These are phyloP conservation scores for Podiceps cristatus DNA, from an alignment of 2,113 vertebrate genomes.

Conservation along the genomic window DNA sequence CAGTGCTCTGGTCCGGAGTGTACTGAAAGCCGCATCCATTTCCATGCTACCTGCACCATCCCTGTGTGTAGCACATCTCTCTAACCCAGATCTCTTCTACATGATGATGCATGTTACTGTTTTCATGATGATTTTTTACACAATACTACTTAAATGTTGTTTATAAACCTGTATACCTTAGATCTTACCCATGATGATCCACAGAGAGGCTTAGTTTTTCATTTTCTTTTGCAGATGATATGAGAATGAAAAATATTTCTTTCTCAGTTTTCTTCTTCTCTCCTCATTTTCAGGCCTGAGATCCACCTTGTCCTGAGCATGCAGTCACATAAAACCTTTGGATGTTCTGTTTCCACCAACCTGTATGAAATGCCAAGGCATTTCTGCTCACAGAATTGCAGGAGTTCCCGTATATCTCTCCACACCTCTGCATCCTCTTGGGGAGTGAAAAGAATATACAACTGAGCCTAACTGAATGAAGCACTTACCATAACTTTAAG, in stretches of 20 bases:
- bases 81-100: neutral
- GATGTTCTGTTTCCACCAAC: neutral
- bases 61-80: rapidly evolving
- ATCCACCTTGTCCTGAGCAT: neutral
- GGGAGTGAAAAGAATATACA: neutral
- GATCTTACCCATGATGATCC: neutral
- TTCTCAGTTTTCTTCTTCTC: neutral
- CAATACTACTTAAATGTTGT: neutral
- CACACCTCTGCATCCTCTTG: neutral
- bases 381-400: neutral
- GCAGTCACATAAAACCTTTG: neutral
- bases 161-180: neutral
- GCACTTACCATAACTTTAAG: neutral
- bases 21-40: neutral
- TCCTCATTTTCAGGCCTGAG: conserved; percentile 17
- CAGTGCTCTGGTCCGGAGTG: neutral
- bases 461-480: neutral
- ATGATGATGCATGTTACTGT: neutral
- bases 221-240: neutral
- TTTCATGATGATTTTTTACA: neutral
- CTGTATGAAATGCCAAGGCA: neutral
- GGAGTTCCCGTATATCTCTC: neutral
- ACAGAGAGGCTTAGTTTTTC: neutral
- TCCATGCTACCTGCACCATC: neutral
- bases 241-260: neutral